A percentile compares a stretch with the other conserved stretches of the same genome.
Evolutionary conservation across 2,888 invertebrate species (phyloP).

Genomic region (Amphipoea oculea): DNA sequence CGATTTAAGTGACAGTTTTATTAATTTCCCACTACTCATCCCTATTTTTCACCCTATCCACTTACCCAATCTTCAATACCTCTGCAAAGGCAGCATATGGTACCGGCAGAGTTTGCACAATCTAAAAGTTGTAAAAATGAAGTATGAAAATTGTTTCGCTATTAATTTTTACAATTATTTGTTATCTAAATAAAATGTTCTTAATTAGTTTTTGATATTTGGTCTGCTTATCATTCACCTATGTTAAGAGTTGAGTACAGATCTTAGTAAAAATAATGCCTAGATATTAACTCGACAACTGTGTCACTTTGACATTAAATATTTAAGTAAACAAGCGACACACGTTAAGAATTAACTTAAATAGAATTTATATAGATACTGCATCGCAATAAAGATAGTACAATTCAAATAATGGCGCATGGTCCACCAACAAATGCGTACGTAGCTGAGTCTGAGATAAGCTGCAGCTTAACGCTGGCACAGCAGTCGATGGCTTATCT

Average conservation of each 20-base stretch:
- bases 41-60: constrained; percentile 86
- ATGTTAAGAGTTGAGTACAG: background rate
- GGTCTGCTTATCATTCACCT: background rate
- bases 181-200: background rate
- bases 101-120: constrained; percentile 75
- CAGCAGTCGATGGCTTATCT: constrained; percentile 89
- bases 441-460: constrained; percentile 85
- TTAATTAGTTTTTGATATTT: background rate
- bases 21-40: constrained; percentile 92
- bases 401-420: constrained; percentile 82
- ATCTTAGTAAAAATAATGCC: background rate
- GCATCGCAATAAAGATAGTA: constrained; percentile 83
- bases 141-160: background rate
- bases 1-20: constrained; percentile 94
- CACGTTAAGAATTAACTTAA: constrained; percentile 72
- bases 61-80: constrained; percentile 86
- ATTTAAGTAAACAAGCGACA: constrained; percentile 60
- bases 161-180: background rate
- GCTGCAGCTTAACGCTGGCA: constrained; percentile 85
- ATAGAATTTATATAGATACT: constrained; percentile 76
- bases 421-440: constrained; percentile 84
- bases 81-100: constrained; percentile 85
- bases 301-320: background rate
- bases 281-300: background rate
- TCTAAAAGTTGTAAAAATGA: constrained; percentile 21